Conservation (phyloP, 1,140 invertebrate genomes). For the Trichogramma pretiosum region DNA sequence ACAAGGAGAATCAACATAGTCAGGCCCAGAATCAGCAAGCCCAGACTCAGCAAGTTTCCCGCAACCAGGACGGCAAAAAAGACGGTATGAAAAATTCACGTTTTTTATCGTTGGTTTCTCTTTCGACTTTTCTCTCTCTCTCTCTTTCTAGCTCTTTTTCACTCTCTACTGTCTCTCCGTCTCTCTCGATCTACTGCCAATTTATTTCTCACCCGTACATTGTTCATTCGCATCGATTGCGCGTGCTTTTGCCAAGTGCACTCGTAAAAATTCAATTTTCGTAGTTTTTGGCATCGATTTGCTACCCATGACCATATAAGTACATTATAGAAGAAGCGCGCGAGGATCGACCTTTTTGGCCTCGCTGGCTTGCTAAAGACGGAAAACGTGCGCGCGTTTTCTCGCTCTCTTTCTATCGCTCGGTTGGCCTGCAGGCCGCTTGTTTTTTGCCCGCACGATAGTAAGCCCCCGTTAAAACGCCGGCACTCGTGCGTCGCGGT, state of each 20-base stretch:
- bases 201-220: no score
- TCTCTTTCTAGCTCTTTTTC: not conserved
- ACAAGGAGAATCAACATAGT: constrained; percentile 40
- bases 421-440: not conserved
- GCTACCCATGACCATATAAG: no score
- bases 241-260: no score
- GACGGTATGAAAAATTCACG: no score
- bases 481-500: not conserved
- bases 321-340: no score
- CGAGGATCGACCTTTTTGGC: no score
- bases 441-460: constrained; percentile 9
- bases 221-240: no score
- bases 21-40: constrained; percentile 43
- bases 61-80: constrained; percentile 50
- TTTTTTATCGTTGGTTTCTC: constrained; percentile 55
- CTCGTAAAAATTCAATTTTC: no score
- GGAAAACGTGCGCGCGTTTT: constrained; percentile 3
- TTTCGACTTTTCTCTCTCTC: constrained; percentile 5
- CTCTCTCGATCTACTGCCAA: no score
- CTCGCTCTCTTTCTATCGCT: not conserved
- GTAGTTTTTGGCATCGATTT: no score
- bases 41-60: constrained; percentile 49
- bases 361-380: no score
- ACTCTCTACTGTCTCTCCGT: not conserved
- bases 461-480: constrained; percentile 11